Conservation (phyloP, 2,797 vertebrate genomes). For the Gymnothorax reevesii region DNA sequence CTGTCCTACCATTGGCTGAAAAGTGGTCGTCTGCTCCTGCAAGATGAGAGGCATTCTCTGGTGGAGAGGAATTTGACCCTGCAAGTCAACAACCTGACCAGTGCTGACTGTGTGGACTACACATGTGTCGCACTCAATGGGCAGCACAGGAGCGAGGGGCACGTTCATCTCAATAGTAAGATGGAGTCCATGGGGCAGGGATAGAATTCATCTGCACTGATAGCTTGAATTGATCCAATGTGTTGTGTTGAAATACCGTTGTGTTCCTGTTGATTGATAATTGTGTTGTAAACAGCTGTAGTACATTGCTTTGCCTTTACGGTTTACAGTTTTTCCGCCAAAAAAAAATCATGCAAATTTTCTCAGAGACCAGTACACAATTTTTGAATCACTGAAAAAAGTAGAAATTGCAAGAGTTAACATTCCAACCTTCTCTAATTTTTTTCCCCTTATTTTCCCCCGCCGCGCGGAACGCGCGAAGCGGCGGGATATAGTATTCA, state of each 20-base stretch:
- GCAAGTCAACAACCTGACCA: conserved; percentile 36
- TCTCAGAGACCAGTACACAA: too few relatives aligned
- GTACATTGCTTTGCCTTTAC: neutral
- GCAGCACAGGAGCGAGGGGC: neutral
- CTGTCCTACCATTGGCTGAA: conserved; percentile 41
- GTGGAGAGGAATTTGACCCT: conserved; percentile 40
- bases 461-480: too few relatives aligned
- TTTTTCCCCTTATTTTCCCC: too few relatives aligned
- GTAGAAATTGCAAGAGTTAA: too few relatives aligned
- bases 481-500: too few relatives aligned
- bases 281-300: neutral
- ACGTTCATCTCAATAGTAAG: conserved; percentile 38
- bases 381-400: too few relatives aligned
- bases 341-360: too few relatives aligned
- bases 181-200: neutral
- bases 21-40: conserved; percentile 28
- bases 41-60: conserved; percentile 34
- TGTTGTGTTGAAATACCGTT: neutral
- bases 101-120: conserved; percentile 38
- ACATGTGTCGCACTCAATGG: conserved; percentile 41
- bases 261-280: neutral
- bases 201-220: neutral
- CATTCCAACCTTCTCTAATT: too few relatives aligned
- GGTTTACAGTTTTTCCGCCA: neutral
- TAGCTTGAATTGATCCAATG: neutral